These are phyloP conservation scores for Scytalopus superciliaris DNA, from an alignment of 2,113 vertebrate genomes.

Conservation along the genomic window DNA sequence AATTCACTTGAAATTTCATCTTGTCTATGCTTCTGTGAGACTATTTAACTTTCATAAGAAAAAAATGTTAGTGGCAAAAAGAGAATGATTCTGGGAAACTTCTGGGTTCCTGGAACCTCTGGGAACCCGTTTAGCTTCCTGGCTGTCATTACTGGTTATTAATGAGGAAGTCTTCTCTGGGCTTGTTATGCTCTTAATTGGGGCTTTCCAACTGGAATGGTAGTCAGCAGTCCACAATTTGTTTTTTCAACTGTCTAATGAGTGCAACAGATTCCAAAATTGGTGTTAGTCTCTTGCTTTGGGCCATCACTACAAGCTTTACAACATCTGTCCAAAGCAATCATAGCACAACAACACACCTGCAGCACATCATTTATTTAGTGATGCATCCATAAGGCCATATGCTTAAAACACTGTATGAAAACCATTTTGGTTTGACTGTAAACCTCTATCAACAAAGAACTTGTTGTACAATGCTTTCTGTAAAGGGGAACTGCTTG, in stretches of 20 bases:
- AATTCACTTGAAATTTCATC: neutral
- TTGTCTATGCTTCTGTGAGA: neutral
- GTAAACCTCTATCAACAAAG: neutral
- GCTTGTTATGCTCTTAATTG: neutral
- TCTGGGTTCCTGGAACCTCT: neutral
- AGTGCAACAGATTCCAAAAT: neutral
- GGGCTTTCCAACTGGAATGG: neutral
- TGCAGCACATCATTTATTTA: neutral
- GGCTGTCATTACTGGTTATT: neutral
- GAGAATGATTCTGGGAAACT: neutral
- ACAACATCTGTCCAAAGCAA: neutral
- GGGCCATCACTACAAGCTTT: neutral
- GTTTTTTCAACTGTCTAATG: neutral
- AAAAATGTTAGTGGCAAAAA: neutral
- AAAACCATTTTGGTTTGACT: neutral
- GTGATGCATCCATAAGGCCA: neutral
- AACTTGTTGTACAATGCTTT: neutral
- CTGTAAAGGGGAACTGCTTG: neutral
- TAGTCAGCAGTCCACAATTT: neutral
- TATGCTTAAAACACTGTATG: neutral
- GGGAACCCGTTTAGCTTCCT: neutral
- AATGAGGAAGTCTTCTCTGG: neutral
- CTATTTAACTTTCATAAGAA: neutral
- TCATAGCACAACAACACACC: accelerated
- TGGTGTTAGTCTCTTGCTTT: neutral